Evolutionary conservation across 2,797 vertebrate species (phyloP).

Genomic region (Sebastes diaconus): DNA sequence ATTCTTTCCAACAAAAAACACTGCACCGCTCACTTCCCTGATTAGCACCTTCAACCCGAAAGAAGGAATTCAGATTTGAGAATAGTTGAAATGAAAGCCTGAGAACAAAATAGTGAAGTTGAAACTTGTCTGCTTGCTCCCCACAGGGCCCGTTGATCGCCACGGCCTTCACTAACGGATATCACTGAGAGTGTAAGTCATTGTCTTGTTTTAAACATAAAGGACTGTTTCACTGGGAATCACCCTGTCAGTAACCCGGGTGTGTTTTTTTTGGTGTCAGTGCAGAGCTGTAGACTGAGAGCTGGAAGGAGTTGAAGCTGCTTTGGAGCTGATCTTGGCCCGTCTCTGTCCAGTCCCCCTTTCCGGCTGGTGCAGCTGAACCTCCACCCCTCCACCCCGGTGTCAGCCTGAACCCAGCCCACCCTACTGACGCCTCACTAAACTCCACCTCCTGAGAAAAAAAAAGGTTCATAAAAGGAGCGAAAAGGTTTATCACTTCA

Average conservation of each 20-base stretch:
- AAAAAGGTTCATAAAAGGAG: constrained; percentile 35
- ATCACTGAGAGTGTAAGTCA: constrained; percentile 93
- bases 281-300: constrained; percentile 64
- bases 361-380: constrained; percentile 38
- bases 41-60: not conserved
- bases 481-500: constrained; percentile 48
- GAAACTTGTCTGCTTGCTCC: constrained; percentile 23
- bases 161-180: constrained; percentile 99
- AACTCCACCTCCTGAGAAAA: constrained; percentile 58
- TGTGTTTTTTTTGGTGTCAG: constrained; percentile 19
- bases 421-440: constrained; percentile 59
- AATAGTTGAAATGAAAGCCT: not conserved
- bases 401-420: constrained; percentile 31
- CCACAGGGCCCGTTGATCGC: constrained; percentile 96
- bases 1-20: not conserved
- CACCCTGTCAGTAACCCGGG: constrained; percentile 33
- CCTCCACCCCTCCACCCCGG: constrained; percentile 2
- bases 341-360: constrained; percentile 65
- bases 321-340: constrained; percentile 72
- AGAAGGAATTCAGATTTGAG: not conserved
- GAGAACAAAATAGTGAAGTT: not conserved
- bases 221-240: not conserved
- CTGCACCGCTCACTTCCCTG: not conserved
- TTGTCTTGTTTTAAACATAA: not conserved
- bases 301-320: constrained; percentile 77